Evolutionary conservation across 2,888 invertebrate genomes (phyloP), one percentile per base, ranked within the genome.

Genomic region (Ectemnius lituratus): DNA sequence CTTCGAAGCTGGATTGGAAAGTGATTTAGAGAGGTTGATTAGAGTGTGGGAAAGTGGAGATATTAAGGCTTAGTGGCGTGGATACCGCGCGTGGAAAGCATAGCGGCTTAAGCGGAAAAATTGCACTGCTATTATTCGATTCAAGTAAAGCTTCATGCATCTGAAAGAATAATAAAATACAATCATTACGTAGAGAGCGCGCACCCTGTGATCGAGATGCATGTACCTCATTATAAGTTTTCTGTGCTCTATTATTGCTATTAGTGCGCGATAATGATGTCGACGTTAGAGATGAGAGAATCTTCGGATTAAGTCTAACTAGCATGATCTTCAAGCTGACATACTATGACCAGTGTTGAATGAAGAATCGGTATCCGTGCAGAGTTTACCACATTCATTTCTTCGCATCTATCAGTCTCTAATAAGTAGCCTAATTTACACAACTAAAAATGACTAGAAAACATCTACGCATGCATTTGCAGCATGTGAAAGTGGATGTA

Each of bases 61-160:
- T 67, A 46, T 67, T 49, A 62, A 8, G 37, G 37, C 37, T 37
- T 37, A 37, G n/a, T 56, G n/a, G 57, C 58, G 56, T 45, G 73
- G 70, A 58, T 76, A 62, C 73, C 59, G 78, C 86, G 85, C 84
- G 86, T 88, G 84, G 85, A 90, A 90, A 90, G 90, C 90, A 90
- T 90, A 90, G 89, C 89, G 90, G 90, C 88, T 80, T 89, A 90
- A 88, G 89, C 87, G 82, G 84, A 88, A 77, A 88, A 86, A 77
- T 79, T 85, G 85, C 82, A 88, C 88, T 87, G 87, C 84, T 87
- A 85, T 88, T 87, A 87, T 87, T 87, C 83, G 85, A 85, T 87
- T 37, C 86, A 87, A 88, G 83, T 80, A 88, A 90, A 90, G 87
- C 90, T 86, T 90, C 89, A 90, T 90, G 89, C 89, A 89, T 90